These are phyloP conservation scores for Crotophaga sulcirostris DNA, from an alignment of 2,113 vertebrate species.

Conservation along the genomic window DNA sequence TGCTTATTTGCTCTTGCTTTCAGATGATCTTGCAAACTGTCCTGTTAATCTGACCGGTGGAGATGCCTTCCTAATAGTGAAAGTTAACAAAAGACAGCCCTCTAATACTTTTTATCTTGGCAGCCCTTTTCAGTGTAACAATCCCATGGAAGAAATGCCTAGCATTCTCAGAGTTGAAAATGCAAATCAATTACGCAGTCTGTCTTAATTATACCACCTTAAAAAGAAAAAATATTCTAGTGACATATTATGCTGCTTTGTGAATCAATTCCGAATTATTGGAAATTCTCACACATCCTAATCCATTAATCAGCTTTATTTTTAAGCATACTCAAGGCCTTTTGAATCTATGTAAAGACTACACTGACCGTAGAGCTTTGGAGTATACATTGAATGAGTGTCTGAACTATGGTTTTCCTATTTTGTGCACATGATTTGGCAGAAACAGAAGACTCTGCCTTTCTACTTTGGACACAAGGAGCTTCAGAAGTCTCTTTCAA, in stretches of 20 bases:
- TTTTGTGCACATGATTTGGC: background rate
- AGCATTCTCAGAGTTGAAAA: background rate
- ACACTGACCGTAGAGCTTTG: background rate
- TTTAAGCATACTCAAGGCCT: background rate
- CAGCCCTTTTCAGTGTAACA: background rate
- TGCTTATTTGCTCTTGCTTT: background rate
- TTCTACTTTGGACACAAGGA: background rate
- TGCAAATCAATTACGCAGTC: background rate
- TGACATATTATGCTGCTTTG: background rate
- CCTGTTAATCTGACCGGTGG: background rate
- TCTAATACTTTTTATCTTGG: background rate
- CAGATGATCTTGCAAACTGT: background rate
- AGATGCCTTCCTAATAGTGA: background rate
- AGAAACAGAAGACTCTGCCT: background rate
- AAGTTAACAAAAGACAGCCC: background rate
- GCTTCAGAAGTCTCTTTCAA: background rate
- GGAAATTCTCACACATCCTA: background rate
- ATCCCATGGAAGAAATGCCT: background rate
- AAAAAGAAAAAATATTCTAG: background rate
- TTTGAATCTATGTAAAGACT: background rate
- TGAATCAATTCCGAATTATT: background rate
- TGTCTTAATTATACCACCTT: background rate
- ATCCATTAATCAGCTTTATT: background rate
- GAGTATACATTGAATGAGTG: background rate
- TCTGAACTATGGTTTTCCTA: background rate